A percentile compares a stretch with the other conserved stretches of the same genome.
Conservation (phyloP, 2,797 vertebrate genomes). For the Ispidina lecontei region DNA sequence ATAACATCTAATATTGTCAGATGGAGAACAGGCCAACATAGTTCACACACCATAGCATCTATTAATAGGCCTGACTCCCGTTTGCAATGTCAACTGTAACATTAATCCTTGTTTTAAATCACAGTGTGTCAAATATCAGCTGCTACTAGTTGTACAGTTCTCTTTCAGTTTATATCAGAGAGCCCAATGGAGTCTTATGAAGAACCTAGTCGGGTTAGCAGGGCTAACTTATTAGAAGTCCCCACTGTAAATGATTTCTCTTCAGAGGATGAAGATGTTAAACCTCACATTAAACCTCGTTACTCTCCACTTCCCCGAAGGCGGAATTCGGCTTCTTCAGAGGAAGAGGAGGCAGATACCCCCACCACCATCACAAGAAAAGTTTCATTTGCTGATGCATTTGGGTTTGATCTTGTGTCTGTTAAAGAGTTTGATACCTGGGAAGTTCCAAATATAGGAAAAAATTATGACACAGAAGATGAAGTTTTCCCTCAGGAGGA, state of each 20-base stretch:
- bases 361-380: slow-evolving; percentile 81
- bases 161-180: slow-evolving; percentile 80
- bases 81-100: slow-evolving; percentile 92
- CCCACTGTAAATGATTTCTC: slow-evolving; percentile 70
- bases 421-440: slow-evolving; percentile 92
- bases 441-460: slow-evolving; percentile 71
- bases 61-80: slow-evolving; percentile 91
- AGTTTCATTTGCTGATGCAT: slow-evolving; percentile 96
- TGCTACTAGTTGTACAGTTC: slow-evolving; percentile 78
- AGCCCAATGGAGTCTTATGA: slow-evolving; percentile 89
- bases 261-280: slow-evolving; percentile 78
- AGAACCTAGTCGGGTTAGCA: slow-evolving; percentile 73
- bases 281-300: slow-evolving; percentile 81
- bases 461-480: slow-evolving; percentile 51
- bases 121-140: slow-evolving; percentile 87
- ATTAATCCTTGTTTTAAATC: slow-evolving; percentile 89
- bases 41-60: slow-evolving; percentile 82
- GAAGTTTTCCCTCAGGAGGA: slow-evolving; percentile 79
- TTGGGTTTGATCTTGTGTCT: slow-evolving; percentile 93
- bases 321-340: slow-evolving; percentile 83
- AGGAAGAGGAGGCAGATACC: slow-evolving; percentile 83
- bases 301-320: slow-evolving; percentile 85
- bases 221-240: slow-evolving; percentile 81
- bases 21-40: slow-evolving; percentile 82
- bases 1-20: slow-evolving; percentile 59